These are phyloP conservation scores for Schizaphis graminum DNA, from an alignment of 2,888 invertebrate species.

Conservation along the genomic window DNA sequence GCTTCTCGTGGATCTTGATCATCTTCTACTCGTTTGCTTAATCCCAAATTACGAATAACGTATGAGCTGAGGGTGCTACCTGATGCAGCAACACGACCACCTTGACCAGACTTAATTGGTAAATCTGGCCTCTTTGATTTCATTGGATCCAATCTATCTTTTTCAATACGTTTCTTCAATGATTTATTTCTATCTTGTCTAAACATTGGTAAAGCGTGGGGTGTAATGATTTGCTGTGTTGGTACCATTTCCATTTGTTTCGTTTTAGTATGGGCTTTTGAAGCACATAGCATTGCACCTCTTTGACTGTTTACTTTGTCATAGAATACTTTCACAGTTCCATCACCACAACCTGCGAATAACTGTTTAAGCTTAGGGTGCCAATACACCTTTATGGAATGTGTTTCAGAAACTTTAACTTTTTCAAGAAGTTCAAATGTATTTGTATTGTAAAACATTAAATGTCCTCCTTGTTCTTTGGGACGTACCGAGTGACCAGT, in stretches of 20 bases:
- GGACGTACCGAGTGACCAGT: slow-evolving; percentile 87
- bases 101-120: slow-evolving; percentile 86
- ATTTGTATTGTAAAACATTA: slow-evolving; percentile 85
- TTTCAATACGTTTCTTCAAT: slow-evolving; percentile 90
- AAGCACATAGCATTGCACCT: slow-evolving; percentile 91
- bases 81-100: slow-evolving; percentile 93
- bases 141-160: slow-evolving; percentile 88
- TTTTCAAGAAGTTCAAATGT: slow-evolving; percentile 82
- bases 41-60: slow-evolving; percentile 93
- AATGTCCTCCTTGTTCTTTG: slow-evolving; percentile 77
- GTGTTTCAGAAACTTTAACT: slow-evolving; percentile 83
- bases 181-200: slow-evolving; percentile 91
- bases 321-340: slow-evolving; percentile 90
- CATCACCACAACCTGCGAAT: slow-evolving; percentile 92
- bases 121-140: slow-evolving; percentile 87
- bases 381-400: slow-evolving; percentile 92
- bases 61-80: slow-evolving; percentile 97
- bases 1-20: slow-evolving; percentile 94
- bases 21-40: slow-evolving; percentile 91
- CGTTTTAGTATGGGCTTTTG: slow-evolving; percentile 83
- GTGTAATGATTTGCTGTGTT: slow-evolving; percentile 94
- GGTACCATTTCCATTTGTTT: slow-evolving; percentile 89
- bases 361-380: slow-evolving; percentile 98
- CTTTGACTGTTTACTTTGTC: slow-evolving; percentile 88
- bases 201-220: slow-evolving; percentile 95